Base-by-base conservation (phyloP, 2,113 vertebrate species). In the Dolichotis patagonum region DNA sequence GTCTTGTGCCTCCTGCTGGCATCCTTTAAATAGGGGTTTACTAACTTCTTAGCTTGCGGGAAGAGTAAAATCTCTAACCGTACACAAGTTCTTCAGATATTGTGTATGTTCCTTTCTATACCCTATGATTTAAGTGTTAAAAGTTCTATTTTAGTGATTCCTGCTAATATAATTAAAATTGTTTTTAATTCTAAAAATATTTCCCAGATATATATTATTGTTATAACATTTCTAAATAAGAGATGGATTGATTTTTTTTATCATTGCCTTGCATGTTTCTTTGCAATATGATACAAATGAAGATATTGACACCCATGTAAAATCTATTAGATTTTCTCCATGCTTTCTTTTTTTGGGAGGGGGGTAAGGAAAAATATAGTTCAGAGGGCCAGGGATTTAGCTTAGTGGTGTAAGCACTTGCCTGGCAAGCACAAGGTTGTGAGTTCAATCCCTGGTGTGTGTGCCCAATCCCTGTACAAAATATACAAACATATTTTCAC, bases 211-310 rank as follows among this genome's bases (percentile, higher is more conserved):
- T 20, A 30, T 65, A 22, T 78, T 54, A 2, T 92, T 86, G 35
- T n/a, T 5, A 10, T 65, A 90, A 81, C 28, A 71, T 85, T 88
- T 93, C 54, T 24, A 94, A 94, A 69, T 85, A 88, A 43, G 16
- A 82, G 9, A 49, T 77, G 16, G 30, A 95, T 91, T 88, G 63
- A 69, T 17, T 71, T 85, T 60, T 85, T 56, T 60, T 82, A 41
- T 90, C 84, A 20, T 41, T 87, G 28, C 88, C 4, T 63, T 93
- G 0, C 91, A 7, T 93, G 35, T 17, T 38, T 67, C 41, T 91
- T 85, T 93, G 35, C 19, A 26, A n/a, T 91, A 30, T 75, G 12
- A 82, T 85, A 30, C 67, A 91, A 82, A n/a, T 65, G 90, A 94
- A 93, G 35, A 88, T 56, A 67, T 28, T 83, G 52, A 43, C 11